A percentile compares a stretch with the other conserved stretches of the same genome.
phyloP scores from a whole-genome alignment of 2,113 vertebrate species.

The Pseudopipra pipra region DNA sequence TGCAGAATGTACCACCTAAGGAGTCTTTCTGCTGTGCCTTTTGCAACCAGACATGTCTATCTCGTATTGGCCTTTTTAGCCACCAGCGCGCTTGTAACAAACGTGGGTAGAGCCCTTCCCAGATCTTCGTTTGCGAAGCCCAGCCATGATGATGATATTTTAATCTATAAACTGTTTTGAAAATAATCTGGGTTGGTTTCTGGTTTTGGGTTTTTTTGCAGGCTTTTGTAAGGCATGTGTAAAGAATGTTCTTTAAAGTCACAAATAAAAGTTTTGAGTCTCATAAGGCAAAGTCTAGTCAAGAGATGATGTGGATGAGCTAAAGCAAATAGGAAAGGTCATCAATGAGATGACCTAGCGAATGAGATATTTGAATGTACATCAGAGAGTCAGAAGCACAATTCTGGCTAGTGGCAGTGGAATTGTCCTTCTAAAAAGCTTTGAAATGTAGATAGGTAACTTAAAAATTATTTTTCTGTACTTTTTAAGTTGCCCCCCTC shows the following conservation, averaged over 20 bases:
- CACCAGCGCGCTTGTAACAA: too few species aligned
- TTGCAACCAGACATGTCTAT: too few species aligned
- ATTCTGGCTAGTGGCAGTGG: not conserved
- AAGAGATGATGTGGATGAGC: not conserved
- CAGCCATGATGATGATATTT: not conserved
- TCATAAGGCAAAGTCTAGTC: not conserved
- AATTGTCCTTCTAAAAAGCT: not conserved
- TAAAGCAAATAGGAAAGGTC: slow-evolving; percentile 18
- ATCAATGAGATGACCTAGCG: not conserved
- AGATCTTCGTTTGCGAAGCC: too few species aligned
- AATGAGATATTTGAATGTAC: not conserved
- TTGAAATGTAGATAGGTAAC: not conserved
- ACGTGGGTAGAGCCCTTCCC: too few species aligned
- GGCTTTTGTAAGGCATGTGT: not conserved
- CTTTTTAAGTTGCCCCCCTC: not conserved
- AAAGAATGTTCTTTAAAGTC: not conserved
- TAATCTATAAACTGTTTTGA: not conserved
- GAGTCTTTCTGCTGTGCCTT: too few species aligned
- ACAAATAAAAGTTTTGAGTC: not conserved
- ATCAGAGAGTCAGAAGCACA: not conserved
- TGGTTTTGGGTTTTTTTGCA: not conserved
- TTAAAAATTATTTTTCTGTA: not conserved
- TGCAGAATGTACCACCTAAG: too few species aligned
- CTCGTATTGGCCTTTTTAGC: too few species aligned
- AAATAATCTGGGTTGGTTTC: not conserved